Evolutionary conservation across 1,140 invertebrate species (phyloP), one percentile per base, ranked within the genome.

Genomic region (Medauroidea extradentata): DNA sequence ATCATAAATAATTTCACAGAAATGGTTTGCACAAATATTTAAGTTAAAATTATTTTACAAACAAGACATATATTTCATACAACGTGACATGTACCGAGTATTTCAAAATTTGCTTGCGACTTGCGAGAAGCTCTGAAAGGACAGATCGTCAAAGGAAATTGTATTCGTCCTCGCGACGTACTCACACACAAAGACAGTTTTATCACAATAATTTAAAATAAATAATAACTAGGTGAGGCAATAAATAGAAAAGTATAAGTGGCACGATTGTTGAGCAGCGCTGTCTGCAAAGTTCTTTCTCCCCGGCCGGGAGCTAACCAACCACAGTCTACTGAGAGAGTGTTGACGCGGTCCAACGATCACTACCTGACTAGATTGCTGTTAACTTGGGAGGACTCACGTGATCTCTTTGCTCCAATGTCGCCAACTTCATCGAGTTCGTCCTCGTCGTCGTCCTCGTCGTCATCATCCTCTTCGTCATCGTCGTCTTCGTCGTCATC

Each of bases 401-500:
- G 86, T 89, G 87, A 75, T 66, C 75, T 69, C 65, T 83, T 83
- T 70, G 87, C 83, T 69, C 87, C 83, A 54, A 79, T 78, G 62
- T 83, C 79, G 62, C 78, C 79, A 53, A 83, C 76, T 66, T 81
- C 81, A 58, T 84, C 83, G 51, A 85, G 80, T 62, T 83, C 84
- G 34, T 83, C 83, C 51, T 86, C 85, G 48, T 88, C 87, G 34
- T 88, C 87, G 56, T 87, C 85, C 8, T 86, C 87, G 8, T 87
- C 86, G 13, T 88, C 87, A 11, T 89, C 87, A 29, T 86, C 86
- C 23, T 84, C 84, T 21, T 86, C 83, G 43, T 83, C 83, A 51
- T 81, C 81, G 34, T 79, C 81, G 16, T 80, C 85, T 38, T 83
- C 80, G 60, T 81, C 79, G 59, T 80, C 81, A 34, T 79, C 80